Evolutionary conservation across 1,140 invertebrate species (phyloP).

Genomic region (Carposina sasakii): DNA sequence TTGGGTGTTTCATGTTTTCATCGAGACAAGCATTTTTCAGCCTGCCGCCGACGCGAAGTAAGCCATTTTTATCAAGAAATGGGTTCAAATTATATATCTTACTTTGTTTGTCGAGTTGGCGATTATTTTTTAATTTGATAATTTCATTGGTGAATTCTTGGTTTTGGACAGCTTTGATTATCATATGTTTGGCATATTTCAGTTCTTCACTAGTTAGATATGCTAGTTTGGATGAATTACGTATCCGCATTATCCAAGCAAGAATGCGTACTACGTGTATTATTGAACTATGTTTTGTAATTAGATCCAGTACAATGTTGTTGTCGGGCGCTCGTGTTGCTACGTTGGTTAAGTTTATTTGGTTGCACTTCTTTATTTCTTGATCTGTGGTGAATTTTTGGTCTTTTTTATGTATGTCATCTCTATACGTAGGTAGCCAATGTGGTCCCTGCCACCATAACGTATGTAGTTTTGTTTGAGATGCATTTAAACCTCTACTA

Average conservation of each 20-base stretch:
- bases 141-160: conserved; percentile 10
- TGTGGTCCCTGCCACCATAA: no score
- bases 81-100: conserved; percentile 13
- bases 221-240: not conserved
- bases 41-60: conserved; percentile 31
- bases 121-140: not conserved
- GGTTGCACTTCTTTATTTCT: no score
- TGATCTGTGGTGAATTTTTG: no score
- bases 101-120: conserved; percentile 1
- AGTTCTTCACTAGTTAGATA: conserved; percentile 7
- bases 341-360: not conserved
- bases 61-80: conserved; percentile 9
- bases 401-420: no score
- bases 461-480: no score
- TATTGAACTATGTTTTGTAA: conserved; percentile 6
- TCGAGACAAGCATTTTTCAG: conserved; percentile 9
- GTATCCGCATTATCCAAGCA: conserved; percentile 12
- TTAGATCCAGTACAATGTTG: conserved; percentile 3
- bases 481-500: no score
- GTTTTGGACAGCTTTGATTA: conserved; percentile 14
- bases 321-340: not conserved
- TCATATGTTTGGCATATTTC: conserved; percentile 1
- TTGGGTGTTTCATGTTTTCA: conserved; percentile 14
- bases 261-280: conserved; percentile 3
- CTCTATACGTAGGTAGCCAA: no score